phyloP scores from a whole-genome alignment of 2,113 vertebrate species.

The Laticauda colubrina region DNA sequence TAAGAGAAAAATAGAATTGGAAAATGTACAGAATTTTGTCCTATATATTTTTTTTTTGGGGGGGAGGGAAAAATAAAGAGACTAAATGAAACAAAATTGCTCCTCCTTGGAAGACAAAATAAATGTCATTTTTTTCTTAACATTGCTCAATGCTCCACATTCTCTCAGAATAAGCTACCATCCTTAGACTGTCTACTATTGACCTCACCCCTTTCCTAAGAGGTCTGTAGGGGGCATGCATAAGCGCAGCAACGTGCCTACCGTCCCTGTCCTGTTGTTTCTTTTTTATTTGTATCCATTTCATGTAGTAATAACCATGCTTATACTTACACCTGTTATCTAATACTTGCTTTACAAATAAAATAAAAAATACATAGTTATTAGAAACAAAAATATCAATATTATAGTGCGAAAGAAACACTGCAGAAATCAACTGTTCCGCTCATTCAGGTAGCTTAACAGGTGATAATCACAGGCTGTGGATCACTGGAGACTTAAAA shows the following conservation, averaged over 20 bases:
- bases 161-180: neutral
- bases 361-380: neutral
- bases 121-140: conserved; percentile 15
- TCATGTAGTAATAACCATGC: too few relatives aligned
- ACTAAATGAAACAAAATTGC: conserved; percentile 18
- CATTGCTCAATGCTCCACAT: neutral
- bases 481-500: conserved; percentile 44
- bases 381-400: neutral
- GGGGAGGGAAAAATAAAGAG: neutral
- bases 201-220: too few relatives aligned
- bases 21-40: neutral
- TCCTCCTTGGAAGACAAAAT: neutral
- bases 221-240: too few relatives aligned
- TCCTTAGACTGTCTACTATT: neutral
- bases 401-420: neutral
- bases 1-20: conserved; percentile 13
- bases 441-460: conserved; percentile 37
- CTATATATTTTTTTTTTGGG: neutral
- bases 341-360: too few relatives aligned
- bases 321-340: too few relatives aligned
- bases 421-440: conserved; percentile 30
- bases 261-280: too few relatives aligned
- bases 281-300: too few relatives aligned
- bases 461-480: conserved; percentile 29
- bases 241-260: too few relatives aligned